Conservation (phyloP, 2,797 vertebrate genomes). For the Centropyge bicolor region DNA sequence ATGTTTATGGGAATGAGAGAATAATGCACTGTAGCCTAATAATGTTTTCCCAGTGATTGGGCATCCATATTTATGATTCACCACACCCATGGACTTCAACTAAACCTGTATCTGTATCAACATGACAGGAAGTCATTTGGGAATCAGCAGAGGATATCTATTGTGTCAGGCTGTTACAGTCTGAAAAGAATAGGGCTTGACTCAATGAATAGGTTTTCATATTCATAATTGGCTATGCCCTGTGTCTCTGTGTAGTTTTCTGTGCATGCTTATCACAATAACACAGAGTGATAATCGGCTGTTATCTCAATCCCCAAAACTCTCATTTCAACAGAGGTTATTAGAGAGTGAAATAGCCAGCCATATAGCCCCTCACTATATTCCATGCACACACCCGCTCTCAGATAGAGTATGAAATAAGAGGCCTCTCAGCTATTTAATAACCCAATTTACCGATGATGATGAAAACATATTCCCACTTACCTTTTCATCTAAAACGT, state of each 20-base stretch:
- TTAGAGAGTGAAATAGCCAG: constrained; percentile 77
- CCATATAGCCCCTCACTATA: constrained; percentile 64
- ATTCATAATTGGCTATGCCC: constrained; percentile 75
- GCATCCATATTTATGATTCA: constrained; percentile 66
- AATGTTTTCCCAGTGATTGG: constrained; percentile 65
- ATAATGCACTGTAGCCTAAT: constrained; percentile 38
- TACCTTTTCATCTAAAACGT: constrained; percentile 73
- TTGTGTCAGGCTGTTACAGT: constrained; percentile 72
- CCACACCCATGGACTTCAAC: constrained; percentile 56
- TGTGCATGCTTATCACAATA: constrained; percentile 79
- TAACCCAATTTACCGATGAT: constrained; percentile 72
- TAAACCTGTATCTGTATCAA: constrained; percentile 76
- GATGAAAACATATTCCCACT: constrained; percentile 77
- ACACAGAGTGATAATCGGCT: constrained; percentile 79
- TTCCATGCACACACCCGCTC: constrained; percentile 53
- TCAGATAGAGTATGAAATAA: constrained; percentile 70
- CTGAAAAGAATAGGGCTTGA: constrained; percentile 72
- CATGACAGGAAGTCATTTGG: constrained; percentile 78
- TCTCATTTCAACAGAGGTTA: constrained; percentile 80
- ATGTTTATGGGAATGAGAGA: constrained; percentile 58
- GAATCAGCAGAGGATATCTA: constrained; percentile 77
- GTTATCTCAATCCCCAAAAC: constrained; percentile 82
- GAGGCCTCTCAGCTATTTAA: constrained; percentile 76
- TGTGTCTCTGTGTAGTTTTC: constrained; percentile 75
- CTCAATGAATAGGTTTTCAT: constrained; percentile 79